Base-by-base conservation (phyloP, 2,888 invertebrate species). In the Notodonta dromedarius region DNA sequence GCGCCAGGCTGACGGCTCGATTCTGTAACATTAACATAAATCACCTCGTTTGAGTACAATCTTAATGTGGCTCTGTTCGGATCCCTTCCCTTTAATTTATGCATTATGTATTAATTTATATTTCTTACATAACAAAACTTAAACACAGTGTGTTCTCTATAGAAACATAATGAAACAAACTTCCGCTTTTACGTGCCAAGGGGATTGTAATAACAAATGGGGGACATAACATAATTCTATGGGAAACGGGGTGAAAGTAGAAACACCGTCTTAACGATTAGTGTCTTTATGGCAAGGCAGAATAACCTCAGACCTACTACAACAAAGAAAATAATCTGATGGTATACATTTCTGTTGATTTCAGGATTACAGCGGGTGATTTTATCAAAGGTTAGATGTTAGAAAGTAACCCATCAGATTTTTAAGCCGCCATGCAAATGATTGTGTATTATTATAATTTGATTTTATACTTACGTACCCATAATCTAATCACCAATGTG, bases 1-100 rank as follows among this genome's bases (percentile, higher is more conserved):
- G 13, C n/a, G 42, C 16, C 16, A 55, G 42, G 32, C 46, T 46
- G 46, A 42, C 42, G 44, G 12, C 56, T 24, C 11, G n/a, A 40
- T n/a, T 55, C 42, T 39, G 35, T 55, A 55, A 54, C 16, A 54
- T 39, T n/a, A 42, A 40, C 50, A 56, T 40, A 56, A 56, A 56
- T 56, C 40, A 50, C 16, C 16, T 50, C 14, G 11, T 9, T 16
- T 50, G 3, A 6, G 50, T 50, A 3, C 7, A 50, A 50, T 5
- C 16, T 50, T 16, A 50, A 50, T 50, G 50, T 16, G 12, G 50
- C n/a, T 13, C 13, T 48, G 6, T 14, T 11, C 24, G 24, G 24
- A 50, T 50, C 16, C 16, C 9, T 16, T 50, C 16, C n/a, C 50
- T 50, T 50, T 50, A 9, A 50, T 50, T 50, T 16, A 50, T 50